Evolutionary conservation across 2,113 vertebrate species (phyloP), one percentile per base, ranked within the genome.

Genomic region (Elephantulus edwardii): DNA sequence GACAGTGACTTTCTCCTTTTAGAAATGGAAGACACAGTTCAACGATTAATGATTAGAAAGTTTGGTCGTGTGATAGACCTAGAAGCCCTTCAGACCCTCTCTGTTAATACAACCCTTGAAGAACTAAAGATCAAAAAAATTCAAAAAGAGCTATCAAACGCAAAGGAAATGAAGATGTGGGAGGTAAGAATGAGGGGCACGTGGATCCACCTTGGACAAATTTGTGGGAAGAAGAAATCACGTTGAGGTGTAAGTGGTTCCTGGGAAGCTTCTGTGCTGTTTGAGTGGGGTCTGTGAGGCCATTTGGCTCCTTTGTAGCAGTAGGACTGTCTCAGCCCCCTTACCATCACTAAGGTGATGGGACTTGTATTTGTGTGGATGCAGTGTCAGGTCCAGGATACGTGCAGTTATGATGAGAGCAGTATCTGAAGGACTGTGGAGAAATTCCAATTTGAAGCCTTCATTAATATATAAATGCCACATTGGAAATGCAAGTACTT

Each of bases 31-130:
- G 93, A 97, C 83, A 97, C 95, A 10, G 99, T 98, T 85, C 85
- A 91, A 5, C n/a, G 98, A 26, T 79, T 98, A 78, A 99, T 99
- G 98, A 94, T 98, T 96, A 97, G 93, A 96, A 99, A 98, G 96
- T 99, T 98, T 88, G 99, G 99, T 54, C 97, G 96, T 12, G 71
- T 98, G 89, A 98, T 99, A 95, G 97, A 99, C 88, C 97, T 99
- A 93, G 98, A 99, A 92, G 97, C 97, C 50, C 96, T 99, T 92
- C 98, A 98, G 96, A 98, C 97, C 0, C 91, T 98, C 83, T 98
- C 98, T 0, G 97, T 98, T 54, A 99, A 98, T 91, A 96, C 97
- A 68, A 97, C 20, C 3, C 71, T 99, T 92, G 98, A 99, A 95
- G 98, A 99, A 93, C 91, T 99, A 83, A 98, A 97, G 96, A 98